phyloP scores from a whole-genome alignment of 2,797 vertebrate genomes.

The Setipinna tenuifilis region DNA sequence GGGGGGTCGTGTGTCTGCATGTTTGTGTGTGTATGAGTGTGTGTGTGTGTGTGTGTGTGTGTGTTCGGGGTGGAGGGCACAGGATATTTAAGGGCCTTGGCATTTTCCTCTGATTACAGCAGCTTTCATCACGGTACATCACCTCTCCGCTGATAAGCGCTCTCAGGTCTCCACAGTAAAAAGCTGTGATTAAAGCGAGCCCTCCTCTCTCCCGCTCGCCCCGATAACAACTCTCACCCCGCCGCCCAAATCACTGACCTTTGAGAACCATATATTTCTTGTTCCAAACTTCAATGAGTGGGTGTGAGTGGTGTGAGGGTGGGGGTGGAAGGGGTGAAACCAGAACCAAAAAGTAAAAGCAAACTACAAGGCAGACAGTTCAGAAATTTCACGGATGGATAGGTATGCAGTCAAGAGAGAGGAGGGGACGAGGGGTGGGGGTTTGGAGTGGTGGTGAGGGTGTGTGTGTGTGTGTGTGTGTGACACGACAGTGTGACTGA shows the following conservation, averaged over 20 bases:
- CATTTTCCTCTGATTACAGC: slow-evolving; percentile 48
- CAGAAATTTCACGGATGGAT: slow-evolving; percentile 15
- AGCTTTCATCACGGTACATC: slow-evolving; percentile 4
- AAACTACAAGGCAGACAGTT: slow-evolving; percentile 19
- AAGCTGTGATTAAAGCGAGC: not conserved
- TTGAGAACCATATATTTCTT: not conserved
- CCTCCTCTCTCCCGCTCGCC: not conserved
- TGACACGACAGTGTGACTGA: not conserved
- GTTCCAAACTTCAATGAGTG: not conserved
- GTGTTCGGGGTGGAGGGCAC: slow-evolving; percentile 40
- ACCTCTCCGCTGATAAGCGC: not conserved
- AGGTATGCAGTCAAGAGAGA: not conserved
- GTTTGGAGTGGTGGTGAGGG: not conserved
- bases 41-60: not conserved
- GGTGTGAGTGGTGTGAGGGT: not conserved
- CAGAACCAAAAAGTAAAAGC: not conserved
- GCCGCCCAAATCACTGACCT: not conserved
- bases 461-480: not conserved
- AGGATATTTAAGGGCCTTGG: slow-evolving; percentile 59
- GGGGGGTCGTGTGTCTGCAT: not conserved
- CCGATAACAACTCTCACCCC: slow-evolving; percentile 13
- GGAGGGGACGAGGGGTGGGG: not conserved
- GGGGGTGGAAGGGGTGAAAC: not conserved
- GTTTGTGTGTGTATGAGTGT: not conserved
- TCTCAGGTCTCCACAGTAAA: not conserved